Base-by-base conservation (phyloP, 2,797 vertebrate species). In the Sebastes hubbsi region DNA sequence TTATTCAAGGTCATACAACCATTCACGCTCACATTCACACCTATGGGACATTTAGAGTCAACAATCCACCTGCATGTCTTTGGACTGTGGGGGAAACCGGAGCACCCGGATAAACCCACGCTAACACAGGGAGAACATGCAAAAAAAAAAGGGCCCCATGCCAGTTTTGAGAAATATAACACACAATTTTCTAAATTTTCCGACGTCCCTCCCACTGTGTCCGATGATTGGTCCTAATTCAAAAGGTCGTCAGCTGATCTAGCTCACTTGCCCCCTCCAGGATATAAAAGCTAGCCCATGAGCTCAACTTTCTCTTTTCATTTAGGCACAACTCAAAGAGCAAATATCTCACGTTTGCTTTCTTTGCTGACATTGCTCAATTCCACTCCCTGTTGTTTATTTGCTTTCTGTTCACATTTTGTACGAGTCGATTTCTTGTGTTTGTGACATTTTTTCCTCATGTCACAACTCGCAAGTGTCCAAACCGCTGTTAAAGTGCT, bases 401-500 rank as follows among this genome's bases (percentile, higher is more conserved):
- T 61, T 61, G 12, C 46, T 54, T 52, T 4, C 8, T 2, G 8
- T 8, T 59, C 27, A 63, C 5, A 52, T 64, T 55, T 65, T 52
- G 14, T 20, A 49, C 9, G 1, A 27, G 24, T 62, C 9, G 14
- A 34, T 16, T 70, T 64, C 58, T 78, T 52, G 11, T n/a, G 16
- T 64, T 69, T 77, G 55, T 46, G 52, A 69, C 38, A 64, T 5
- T 46, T 77, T 67, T 14, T 12, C 49, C 75, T 20, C 16, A 22
- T 58, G 55, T 65, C 59, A 66, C 62, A 64, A 27, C 16, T 52
- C 27, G 59, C 56, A 68, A 42, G 72, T 75, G 64, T 82, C 84
- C 72, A 88, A 81, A 83, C 81, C 49, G 4, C 82, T 65, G 75
- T 58, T 55, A 34, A 36, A 79, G 36, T 67, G 62, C 77, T 69